A percentile compares a stretch with the other conserved stretches of the same genome.
Conservation (phyloP, 1,140 invertebrate species). For the Parasteatoda tepidariorum region DNA sequence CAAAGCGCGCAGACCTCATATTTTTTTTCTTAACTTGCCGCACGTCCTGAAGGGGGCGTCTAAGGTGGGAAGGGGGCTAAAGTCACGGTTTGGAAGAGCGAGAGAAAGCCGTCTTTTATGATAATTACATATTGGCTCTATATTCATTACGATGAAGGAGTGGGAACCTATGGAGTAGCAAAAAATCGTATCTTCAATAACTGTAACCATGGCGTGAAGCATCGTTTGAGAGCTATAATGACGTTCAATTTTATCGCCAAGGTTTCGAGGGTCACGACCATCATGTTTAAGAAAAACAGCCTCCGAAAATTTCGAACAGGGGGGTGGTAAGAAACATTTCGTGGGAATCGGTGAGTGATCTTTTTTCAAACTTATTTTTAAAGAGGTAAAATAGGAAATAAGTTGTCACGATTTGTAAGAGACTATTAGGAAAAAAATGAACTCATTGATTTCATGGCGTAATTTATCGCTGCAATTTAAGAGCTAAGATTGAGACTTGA, state of each 20-base stretch:
- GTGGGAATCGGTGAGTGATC: not conserved
- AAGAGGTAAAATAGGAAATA: not conserved
- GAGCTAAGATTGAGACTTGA: too few species aligned
- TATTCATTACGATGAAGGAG: conserved; percentile 9
- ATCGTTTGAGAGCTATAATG: conserved; percentile 1
- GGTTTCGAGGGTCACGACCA: conserved; percentile 28
- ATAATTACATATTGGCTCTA: conserved; percentile 37
- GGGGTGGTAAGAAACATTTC: not conserved
- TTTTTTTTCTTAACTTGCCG: not conserved
- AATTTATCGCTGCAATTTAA: too few species aligned
- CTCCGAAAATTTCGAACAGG: not conserved
- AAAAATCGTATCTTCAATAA: conserved; percentile 13
- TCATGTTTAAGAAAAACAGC: conserved; percentile 22
- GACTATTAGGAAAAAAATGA: not conserved
- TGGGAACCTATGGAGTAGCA: not conserved
- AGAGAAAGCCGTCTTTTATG: conserved; percentile 12
- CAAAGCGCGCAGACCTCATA: too few species aligned
- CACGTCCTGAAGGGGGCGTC: not conserved
- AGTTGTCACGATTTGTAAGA: not conserved
- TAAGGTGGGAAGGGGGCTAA: not conserved
- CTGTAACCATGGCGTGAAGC: conserved; percentile 5
- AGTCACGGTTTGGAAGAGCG: not conserved
- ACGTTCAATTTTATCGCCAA: conserved; percentile 22
- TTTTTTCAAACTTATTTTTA: not conserved
- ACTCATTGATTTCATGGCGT: too few species aligned